Evolutionary conservation across 1,140 invertebrate species (phyloP), one percentile per base, ranked within the genome.

Genomic region (Cotesia vestalis): DNA sequence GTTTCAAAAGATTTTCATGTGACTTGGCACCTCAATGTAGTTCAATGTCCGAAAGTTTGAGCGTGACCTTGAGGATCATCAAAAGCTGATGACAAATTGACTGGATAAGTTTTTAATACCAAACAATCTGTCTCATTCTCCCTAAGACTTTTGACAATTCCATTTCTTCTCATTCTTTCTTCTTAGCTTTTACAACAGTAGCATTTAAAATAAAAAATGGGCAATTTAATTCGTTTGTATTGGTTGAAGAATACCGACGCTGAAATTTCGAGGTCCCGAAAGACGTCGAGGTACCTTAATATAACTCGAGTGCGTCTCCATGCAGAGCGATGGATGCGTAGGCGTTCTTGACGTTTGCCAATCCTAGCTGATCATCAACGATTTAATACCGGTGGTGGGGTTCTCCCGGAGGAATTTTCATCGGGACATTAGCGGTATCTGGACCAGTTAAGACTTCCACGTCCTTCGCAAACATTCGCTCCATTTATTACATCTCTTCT

Each of bases 331-430:
- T 59, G 11, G 9, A 70, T 64, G 73, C 75, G 78, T 75, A 78
- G 75, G 79, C 77, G 73, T 76, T 68, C 57, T 36, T 60, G 59
- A 62, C 77, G 77, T n/a, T 71, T 69, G 75, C 79, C 79, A 81
- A 81, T 81, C 77, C 78, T 79, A 78, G 72, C 74, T 64, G 77
- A 79, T 77, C 66, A 75, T 72, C 75, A 67, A 76, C 64, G 62
- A 20, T 17, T 63, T 11, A 51, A 46, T 27, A 34, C 46, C 6
- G 59, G 27, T 66, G 67, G 67, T 60, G 12, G 40, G 60, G 75
- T 73, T 74, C 79, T 79, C 79, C 80, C 78, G 78, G 79, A 81
- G 80, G 80, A 81, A 81, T 77, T 79, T 75, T 46, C 40, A 46
- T 46, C 78, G 78, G 79, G 78, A 80, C 76, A 62, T 55, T 57